Evolutionary conservation across 2,888 invertebrate species (phyloP), one percentile per base, ranked within the genome.

Genomic region (Drosophila atripex): DNA sequence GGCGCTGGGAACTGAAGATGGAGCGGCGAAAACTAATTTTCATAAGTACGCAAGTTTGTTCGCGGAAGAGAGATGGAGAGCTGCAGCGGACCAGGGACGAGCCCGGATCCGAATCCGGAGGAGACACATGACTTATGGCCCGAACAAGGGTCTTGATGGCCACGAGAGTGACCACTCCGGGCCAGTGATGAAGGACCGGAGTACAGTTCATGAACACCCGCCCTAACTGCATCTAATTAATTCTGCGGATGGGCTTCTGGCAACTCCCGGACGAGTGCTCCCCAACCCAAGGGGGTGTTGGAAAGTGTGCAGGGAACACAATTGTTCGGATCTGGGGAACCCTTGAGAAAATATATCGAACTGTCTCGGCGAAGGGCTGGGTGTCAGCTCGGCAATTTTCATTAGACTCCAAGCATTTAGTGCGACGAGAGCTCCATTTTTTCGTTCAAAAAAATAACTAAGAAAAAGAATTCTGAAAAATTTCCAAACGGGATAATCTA

Each of bases 1-100:
- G 28, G 9, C 9, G 25, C 7, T 25, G 25, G 35, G 7, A 35
- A 2, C 6, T n/a, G 35, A 3, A 32, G 52, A 25, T 18, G 23
- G 3, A 56, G 50, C 53, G 32, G 53, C 64, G 60, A 55, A 73
- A 85, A 82, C 85, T 85, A 78, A 78, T 85, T 80, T 85, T 73
- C 58, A 78, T 73, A 82, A 82, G 72, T 74, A 69, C 58, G 54
- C 50, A 53, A 49, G 32, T 50, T 43, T 63, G 63, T 32, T 32
- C 12, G 43, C 25, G 25, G 30, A n/a, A n/a, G n/a, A n/a, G n/a
- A 11, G 60, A 30, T 58, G 47, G 35, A 11, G n/a, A 18, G 35
- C 32, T 25, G 45, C n/a, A 45, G 25, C n/a, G 28, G 16, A 21
- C 11, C 25, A 39, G 18, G 25, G 3, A 4, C 21, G 21, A 4